These are phyloP conservation scores for Ceriagrion tenellum DNA, from an alignment of 2,888 invertebrate species.

Conservation along the genomic window DNA sequence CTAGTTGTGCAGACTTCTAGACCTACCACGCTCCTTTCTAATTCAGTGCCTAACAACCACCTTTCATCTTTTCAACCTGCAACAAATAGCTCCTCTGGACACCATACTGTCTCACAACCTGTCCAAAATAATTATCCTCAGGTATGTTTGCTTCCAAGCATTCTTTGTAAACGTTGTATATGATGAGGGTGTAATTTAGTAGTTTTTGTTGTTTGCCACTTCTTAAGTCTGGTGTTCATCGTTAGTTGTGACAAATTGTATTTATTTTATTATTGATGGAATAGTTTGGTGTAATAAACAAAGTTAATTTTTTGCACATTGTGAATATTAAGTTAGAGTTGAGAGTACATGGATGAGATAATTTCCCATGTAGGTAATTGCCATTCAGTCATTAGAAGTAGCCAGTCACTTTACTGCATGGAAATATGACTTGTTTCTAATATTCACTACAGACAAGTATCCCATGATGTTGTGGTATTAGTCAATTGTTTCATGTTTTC, in stretches of 20 bases:
- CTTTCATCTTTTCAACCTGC: slow-evolving; percentile 68
- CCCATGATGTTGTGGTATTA: not conserved
- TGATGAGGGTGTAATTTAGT: not conserved
- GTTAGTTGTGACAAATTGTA: not conserved
- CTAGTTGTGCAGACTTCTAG: slow-evolving; percentile 70
- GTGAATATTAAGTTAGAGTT: not conserved
- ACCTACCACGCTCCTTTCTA: slow-evolving; percentile 72
- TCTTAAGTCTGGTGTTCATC: not conserved
- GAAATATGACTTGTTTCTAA: not conserved
- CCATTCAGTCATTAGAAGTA: not conserved
- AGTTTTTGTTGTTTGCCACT: no score
- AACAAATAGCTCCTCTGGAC: slow-evolving; percentile 69
- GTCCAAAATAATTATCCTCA: slow-evolving; percentile 69
- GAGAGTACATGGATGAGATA: no score
- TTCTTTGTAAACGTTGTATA: not conserved
- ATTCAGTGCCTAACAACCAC: slow-evolving; percentile 71
- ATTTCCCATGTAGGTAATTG: not conserved
- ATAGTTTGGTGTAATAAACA: not conserved
- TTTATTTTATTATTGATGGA: not conserved
- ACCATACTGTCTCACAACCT: slow-evolving; percentile 73
- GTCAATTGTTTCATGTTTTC: no score
- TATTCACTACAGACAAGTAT: not conserved
- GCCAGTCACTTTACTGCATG: not conserved
- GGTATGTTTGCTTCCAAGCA: not conserved
- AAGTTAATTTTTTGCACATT: not conserved